A percentile compares a stretch with the other conserved stretches of the same genome.
phyloP scores from a whole-genome alignment of 2,888 invertebrate genomes.

The Sturmia bella region DNA sequence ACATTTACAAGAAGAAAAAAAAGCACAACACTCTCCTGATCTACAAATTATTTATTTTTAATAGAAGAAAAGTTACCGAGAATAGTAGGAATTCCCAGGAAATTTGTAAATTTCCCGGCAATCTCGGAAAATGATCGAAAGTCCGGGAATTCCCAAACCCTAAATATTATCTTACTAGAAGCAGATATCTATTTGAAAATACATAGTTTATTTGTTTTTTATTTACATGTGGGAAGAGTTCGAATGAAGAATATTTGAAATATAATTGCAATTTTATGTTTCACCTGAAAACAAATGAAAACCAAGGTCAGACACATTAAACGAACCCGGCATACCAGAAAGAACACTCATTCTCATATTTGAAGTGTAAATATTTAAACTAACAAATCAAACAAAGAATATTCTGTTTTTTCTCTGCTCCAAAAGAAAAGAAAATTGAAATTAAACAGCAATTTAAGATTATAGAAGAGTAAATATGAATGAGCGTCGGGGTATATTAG shows the following conservation, averaged over 20 bases:
- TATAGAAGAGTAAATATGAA: conserved; percentile 22
- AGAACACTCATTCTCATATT: conserved; percentile 58
- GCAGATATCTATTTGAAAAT: not conserved
- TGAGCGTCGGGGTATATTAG: conserved; percentile 2
- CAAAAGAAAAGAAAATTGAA: conserved; percentile 20
- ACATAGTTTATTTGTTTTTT: not conserved
- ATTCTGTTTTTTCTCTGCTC: conserved; percentile 9
- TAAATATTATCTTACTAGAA: too few species aligned
- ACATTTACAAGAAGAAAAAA: too few species aligned
- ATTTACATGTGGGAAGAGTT: not conserved
- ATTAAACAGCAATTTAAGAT: conserved; percentile 20
- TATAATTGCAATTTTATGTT: conserved; percentile 45
- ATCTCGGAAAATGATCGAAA: too few species aligned
- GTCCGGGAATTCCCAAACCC: too few species aligned
- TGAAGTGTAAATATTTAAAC: conserved; percentile 67
- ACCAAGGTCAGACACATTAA: conserved; percentile 51
- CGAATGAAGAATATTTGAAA: not conserved
- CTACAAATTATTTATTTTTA: too few species aligned
- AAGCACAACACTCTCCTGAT: too few species aligned
- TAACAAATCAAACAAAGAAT: conserved; percentile 57
- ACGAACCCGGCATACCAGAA: conserved; percentile 28
- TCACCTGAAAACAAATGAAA: conserved; percentile 28
- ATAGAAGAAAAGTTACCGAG: too few species aligned
- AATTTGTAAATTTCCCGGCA: too few species aligned
- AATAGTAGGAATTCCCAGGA: too few species aligned